phyloP scores from a whole-genome alignment of 2,113 vertebrate species.

The Thunnus maccoyii region DNA sequence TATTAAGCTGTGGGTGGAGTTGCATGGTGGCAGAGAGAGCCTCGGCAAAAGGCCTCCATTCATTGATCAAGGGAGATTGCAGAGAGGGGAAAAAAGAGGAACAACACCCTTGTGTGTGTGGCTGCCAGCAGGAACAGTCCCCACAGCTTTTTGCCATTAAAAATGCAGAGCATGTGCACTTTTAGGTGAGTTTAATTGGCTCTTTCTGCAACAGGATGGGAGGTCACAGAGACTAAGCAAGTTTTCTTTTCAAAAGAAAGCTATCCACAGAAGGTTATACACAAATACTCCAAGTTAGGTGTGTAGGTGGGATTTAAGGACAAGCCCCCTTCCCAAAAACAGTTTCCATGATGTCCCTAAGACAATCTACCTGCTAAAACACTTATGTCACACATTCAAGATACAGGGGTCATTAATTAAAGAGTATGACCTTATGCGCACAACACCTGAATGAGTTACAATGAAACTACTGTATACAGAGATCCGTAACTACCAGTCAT shows the following conservation, averaged over 20 bases:
- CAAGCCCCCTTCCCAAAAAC: slow-evolving; percentile 44
- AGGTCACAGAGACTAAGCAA: slow-evolving; percentile 62
- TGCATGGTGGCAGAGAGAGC: slow-evolving; percentile 71
- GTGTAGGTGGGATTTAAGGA: slow-evolving; percentile 42
- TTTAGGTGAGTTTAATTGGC: slow-evolving; percentile 74
- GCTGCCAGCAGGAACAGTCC: slow-evolving; percentile 74
- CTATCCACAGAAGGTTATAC: slow-evolving; percentile 38
- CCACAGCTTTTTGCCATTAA: slow-evolving; percentile 78
- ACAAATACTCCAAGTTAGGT: slow-evolving; percentile 44
- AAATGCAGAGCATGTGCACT: slow-evolving; percentile 73
- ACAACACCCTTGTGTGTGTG: slow-evolving; percentile 84
- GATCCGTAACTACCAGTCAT: not conserved
- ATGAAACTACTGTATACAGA: not conserved
- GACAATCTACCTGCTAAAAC: not conserved
- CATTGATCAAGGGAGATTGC: slow-evolving; percentile 82
- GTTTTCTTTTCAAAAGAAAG: slow-evolving; percentile 56
- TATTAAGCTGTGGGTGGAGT: slow-evolving; percentile 87
- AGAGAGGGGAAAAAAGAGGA: slow-evolving; percentile 54
- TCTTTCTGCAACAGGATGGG: slow-evolving; percentile 63
- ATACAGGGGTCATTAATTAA: not conserved
- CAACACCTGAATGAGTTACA: not conserved
- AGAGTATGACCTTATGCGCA: not conserved
- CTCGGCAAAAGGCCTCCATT: slow-evolving; percentile 85
- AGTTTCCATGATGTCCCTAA: slow-evolving; percentile 9
- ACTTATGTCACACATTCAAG: not conserved